Evolutionary conservation across 1,140 invertebrate species (phyloP), one percentile per base, ranked within the genome.

Genomic region (Campoletis sonorensis): DNA sequence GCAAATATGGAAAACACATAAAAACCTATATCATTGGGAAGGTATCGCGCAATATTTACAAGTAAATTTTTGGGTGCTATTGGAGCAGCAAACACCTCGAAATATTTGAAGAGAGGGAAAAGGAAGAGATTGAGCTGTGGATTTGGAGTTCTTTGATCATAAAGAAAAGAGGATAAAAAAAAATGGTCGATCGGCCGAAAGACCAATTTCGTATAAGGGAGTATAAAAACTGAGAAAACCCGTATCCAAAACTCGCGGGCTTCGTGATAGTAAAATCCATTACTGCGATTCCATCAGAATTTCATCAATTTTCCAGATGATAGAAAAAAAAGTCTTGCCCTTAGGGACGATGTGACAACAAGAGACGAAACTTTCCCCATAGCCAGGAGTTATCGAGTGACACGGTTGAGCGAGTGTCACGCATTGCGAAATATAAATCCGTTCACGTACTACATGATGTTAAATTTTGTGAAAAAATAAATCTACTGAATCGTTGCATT

Each of bases 261-360:
- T 8, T 64, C 21, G 23, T 64, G 23, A 13, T 64, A 23, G 61
- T 64, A 27, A 64, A 26, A 64, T 64, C 61, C 61, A 64, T 64
- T 26, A 64, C n/a, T 10, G 61, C 10, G 21, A 64, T 64, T 27
- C 61, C 61, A 26, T 64, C 61, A 64, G 61, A 64, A 26, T 64
- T 64, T 64, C 61, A 64, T 64, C 61, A 64, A 64, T 64, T 64
- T 64, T 64, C 61, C 7, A 64, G 61, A 64, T 64, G 11, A 26
- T 21, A 61, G 61, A 15, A 64, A 64, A 64, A 58, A 58, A 58
- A 58, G 2, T 21, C 18, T 7, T 4, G 18, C 23, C 61, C 18
- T 18, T 15, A 64, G 61, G 61, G 21, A 23, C 16, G n/a, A 54
- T 64, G 61, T 64, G 21, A 27, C 61, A 64, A 64, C 61, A 16